Percentiles rank a stretch among this genome's conserved stretches.
Evolutionary conservation across 2,113 vertebrate genomes (phyloP).

Genomic region (Nannospalax galili): DNA sequence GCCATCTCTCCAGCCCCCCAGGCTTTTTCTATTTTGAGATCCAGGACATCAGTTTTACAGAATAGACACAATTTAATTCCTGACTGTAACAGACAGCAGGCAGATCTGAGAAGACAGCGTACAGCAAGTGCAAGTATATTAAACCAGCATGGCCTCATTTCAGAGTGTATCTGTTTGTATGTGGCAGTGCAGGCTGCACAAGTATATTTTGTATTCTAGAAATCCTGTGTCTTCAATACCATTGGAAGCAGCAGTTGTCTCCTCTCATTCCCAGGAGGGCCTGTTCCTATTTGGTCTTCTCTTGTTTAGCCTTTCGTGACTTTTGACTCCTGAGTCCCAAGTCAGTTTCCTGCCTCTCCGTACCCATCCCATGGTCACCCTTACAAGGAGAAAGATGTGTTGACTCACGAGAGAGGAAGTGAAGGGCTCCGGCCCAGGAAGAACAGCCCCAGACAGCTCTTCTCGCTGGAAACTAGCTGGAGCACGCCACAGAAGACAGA

Average conservation of each 20-base stretch:
- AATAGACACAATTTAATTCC: not conserved
- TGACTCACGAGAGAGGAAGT: slow-evolving; percentile 11
- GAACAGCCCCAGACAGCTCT: not conserved
- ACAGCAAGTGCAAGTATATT: not conserved
- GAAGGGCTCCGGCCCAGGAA: not conserved
- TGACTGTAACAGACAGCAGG: not conserved
- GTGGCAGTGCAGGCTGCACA: not conserved
- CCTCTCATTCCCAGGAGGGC: not conserved
- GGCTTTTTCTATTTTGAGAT: slow-evolving; percentile 42
- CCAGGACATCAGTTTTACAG: not conserved
- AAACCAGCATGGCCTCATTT: not conserved
- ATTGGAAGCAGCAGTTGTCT: not conserved
- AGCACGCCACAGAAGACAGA: not conserved
- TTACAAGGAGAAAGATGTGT: not conserved
- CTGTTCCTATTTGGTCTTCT: slow-evolving; percentile 12
- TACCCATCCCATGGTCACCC: not conserved
- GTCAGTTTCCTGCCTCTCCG: not conserved
- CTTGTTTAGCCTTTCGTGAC: not conserved
- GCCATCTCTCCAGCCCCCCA: too few relatives aligned
- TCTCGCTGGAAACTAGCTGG: slow-evolving; percentile 14
- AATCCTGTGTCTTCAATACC: not conserved
- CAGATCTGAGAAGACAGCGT: not conserved
- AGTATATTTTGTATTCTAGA: not conserved
- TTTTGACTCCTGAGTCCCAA: not conserved
- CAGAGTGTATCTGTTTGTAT: not conserved